These are phyloP conservation scores for Priapulus caudatus DNA, from an alignment of 2,888 invertebrate species.

Conservation along the genomic window DNA sequence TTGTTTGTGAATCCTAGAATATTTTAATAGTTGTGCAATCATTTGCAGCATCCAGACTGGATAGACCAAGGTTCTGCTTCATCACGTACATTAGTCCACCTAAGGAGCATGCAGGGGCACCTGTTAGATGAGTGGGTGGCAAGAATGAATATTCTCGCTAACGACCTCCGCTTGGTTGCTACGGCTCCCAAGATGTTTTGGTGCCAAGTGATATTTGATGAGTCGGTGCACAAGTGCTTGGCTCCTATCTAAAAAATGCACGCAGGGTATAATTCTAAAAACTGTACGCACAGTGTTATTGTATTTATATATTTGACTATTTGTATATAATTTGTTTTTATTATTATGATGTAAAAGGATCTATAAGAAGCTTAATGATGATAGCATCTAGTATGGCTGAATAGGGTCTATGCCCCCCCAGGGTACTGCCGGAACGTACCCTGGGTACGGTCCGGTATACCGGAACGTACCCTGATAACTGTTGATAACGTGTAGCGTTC, in stretches of 20 bases:
- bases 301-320: too few relatives aligned
- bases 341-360: too few relatives aligned
- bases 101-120: not conserved
- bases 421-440: too few relatives aligned
- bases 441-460: too few relatives aligned
- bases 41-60: not conserved
- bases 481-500: too few relatives aligned
- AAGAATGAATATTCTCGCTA: not conserved
- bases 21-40: not conserved
- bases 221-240: slow-evolving; percentile 1
- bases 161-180: not conserved
- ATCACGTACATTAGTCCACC: not conserved
- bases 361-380: too few relatives aligned
- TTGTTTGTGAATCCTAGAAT: not conserved
- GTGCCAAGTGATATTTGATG: not conserved
- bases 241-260: not conserved
- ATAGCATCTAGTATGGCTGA: too few relatives aligned
- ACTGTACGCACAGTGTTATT: too few relatives aligned
- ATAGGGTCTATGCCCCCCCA: too few relatives aligned
- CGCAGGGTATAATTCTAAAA: too few relatives aligned
- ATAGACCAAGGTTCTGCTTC: not conserved
- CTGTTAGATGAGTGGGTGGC: not conserved
- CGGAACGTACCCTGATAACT: too few relatives aligned
- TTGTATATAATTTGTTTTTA: not conserved
- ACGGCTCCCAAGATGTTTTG: not conserved